phyloP scores from a whole-genome alignment of 2,888 invertebrate species.

The Acrocyrtus sp. region DNA sequence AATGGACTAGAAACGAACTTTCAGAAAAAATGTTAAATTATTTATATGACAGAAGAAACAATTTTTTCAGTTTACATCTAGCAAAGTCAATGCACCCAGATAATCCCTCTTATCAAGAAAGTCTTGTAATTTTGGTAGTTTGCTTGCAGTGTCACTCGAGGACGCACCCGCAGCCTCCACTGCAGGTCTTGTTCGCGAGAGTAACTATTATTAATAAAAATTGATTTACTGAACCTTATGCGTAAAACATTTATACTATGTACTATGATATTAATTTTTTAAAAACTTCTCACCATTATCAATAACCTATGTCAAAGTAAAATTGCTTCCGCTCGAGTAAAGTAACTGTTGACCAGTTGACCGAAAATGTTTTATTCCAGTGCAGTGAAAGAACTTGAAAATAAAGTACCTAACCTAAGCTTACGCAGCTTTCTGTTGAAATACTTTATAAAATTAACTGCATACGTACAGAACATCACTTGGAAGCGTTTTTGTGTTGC shows the following conservation, averaged over 20 bases:
- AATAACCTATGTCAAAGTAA: not conserved
- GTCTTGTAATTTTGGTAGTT: slow-evolving; percentile 86
- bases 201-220: too few species aligned
- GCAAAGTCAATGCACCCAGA: slow-evolving; percentile 89
- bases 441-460: too few species aligned
- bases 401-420: too few species aligned
- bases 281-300: not conserved
- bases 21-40: not conserved
- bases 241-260: too few species aligned
- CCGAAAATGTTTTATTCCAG: not conserved
- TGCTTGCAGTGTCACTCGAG: slow-evolving; percentile 21
- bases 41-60: not conserved
- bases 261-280: too few species aligned
- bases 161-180: slow-evolving; percentile 36
- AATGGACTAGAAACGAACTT: not conserved
- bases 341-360: not conserved
- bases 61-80: slow-evolving; percentile 75
- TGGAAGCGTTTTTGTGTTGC: too few species aligned
- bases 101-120: slow-evolving; percentile 92
- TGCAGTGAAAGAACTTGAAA: not conserved
- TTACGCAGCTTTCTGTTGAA: too few species aligned
- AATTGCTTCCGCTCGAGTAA: not conserved
- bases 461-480: too few species aligned
- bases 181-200: slow-evolving; percentile 58
- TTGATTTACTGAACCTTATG: too few species aligned